phyloP scores from a whole-genome alignment of 2,888 invertebrate genomes.

The Ceramica pisi region DNA sequence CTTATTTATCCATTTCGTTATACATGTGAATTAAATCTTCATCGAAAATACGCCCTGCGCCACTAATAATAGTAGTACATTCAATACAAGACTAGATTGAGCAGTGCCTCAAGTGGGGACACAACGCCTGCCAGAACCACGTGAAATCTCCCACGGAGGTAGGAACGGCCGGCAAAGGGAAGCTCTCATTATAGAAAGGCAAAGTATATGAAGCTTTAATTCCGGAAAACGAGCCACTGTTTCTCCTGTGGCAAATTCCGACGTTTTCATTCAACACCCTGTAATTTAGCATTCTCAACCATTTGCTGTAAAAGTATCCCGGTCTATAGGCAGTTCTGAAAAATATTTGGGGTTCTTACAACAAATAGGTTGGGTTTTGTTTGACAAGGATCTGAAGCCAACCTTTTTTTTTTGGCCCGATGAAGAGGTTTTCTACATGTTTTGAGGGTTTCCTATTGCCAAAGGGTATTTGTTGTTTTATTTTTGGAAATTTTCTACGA shows the following conservation, averaged over 20 bases:
- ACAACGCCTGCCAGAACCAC: conserved; percentile 10
- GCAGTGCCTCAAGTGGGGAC: conserved; percentile 24
- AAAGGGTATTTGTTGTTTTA: conserved; percentile 36
- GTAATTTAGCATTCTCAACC: conserved; percentile 36
- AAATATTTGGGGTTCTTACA: conserved; percentile 45
- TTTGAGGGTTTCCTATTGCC: conserved; percentile 46
- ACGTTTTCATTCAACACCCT: conserved; percentile 23
- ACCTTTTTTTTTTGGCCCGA: conserved; percentile 58
- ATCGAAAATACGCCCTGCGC: neutral
- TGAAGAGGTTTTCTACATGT: conserved; percentile 46
- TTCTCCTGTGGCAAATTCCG: conserved; percentile 40
- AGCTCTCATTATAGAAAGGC: conserved; percentile 67
- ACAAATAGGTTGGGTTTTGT: conserved; percentile 47
- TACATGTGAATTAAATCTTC: conserved; percentile 17
- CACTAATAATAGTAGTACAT: conserved; percentile 12
- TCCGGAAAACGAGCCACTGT: conserved; percentile 57
- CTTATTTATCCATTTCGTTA: conserved; percentile 17
- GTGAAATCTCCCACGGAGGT: conserved; percentile 16
- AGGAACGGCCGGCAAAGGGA: conserved; percentile 36
- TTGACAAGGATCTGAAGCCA: conserved; percentile 59
- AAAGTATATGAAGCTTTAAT: conserved; percentile 68
- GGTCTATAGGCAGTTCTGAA: conserved; percentile 11
- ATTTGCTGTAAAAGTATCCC: conserved; percentile 15
- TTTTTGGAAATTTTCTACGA: conserved; percentile 12
- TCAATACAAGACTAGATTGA: conserved; percentile 28